These are phyloP conservation scores for Sapajus apella DNA, from an alignment of 2,113 vertebrate species.

Conservation along the genomic window DNA sequence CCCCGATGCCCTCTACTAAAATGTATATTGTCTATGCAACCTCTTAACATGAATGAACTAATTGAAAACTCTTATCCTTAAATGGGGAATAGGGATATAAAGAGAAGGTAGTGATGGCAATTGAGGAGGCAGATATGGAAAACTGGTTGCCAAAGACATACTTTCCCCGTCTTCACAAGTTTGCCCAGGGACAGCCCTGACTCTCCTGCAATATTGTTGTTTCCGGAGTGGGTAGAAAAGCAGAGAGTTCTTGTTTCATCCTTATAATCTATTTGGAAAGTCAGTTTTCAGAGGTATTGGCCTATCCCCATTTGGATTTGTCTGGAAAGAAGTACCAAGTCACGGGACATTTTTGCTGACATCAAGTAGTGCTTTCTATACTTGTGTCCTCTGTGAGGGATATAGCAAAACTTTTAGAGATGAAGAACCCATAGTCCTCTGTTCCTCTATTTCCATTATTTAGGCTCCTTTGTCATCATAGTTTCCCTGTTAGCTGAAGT, in stretches of 20 bases:
- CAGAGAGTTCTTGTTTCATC: constrained; percentile 6
- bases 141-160: not conserved
- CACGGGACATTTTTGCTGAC: not conserved
- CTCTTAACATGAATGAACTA: not conserved
- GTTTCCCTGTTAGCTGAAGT: constrained; percentile 10
- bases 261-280: constrained; percentile 41
- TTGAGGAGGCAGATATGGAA: not conserved
- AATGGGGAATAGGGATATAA: not conserved
- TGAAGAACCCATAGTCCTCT: not conserved
- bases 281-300: constrained; percentile 37
- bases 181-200: not conserved
- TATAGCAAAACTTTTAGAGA: not conserved
- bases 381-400: not conserved
- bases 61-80: not conserved
- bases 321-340: not conserved
- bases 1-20: not conserved
- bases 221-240: constrained; percentile 3
- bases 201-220: not conserved
- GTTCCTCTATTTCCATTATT: constrained; percentile 18
- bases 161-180: not conserved
- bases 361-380: not conserved
- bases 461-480: not conserved
- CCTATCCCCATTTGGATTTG: not conserved
- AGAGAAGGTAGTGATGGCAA: not conserved
- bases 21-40: not conserved